Evolutionary conservation across 2,797 vertebrate genomes (phyloP), one percentile per base, ranked within the genome.

Genomic region (Eremophila alpestris): DNA sequence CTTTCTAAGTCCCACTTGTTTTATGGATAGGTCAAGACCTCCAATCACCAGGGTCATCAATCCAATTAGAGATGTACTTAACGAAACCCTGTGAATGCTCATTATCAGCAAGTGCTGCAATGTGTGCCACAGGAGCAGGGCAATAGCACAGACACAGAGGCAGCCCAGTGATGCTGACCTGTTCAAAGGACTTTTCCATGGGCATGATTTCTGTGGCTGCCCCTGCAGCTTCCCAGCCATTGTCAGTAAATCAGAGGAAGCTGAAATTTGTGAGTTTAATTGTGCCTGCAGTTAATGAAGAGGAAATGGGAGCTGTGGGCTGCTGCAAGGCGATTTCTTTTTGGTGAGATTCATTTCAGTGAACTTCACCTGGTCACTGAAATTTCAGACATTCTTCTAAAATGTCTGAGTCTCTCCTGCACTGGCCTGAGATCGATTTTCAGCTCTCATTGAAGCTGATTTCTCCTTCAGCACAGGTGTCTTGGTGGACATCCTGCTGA

Each of bases 51-150:
- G 91, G 74, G 88, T 92, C 91, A 95, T 91, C 89, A 86, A 82
- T 83, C 77, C 76, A 94, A 91, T 96, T 95, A 96, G 80, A 93
- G 69, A 94, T 55, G 2, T 71, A 89, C 86, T 96, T 90, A 95
- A 85, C 0, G 0, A 89, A 95, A 52, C 16, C 60, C 78, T 62
- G 64, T 21, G 81, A 82, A 58, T 0, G 1, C 76, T 91, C 63
- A 46, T 91, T 92, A 91, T 52, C 62, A 86, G 71, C 52, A 58
- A 51, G 67, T 23, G 52, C 89, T 76, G 64, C 8, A 16, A 24
- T 9, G 26, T 43, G 21, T 59, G 70, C 4, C 29, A 40, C 15
- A 68, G 54, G 62, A 90, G 68, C 32, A 75, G 82, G 13, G 74
- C 59, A 90, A 18, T 58, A 54, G 7, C 79, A 30, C 21, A 83